These are phyloP conservation scores for Drosophila lowei DNA, from an alignment of 1,140 invertebrate genomes.

Conservation along the genomic window DNA sequence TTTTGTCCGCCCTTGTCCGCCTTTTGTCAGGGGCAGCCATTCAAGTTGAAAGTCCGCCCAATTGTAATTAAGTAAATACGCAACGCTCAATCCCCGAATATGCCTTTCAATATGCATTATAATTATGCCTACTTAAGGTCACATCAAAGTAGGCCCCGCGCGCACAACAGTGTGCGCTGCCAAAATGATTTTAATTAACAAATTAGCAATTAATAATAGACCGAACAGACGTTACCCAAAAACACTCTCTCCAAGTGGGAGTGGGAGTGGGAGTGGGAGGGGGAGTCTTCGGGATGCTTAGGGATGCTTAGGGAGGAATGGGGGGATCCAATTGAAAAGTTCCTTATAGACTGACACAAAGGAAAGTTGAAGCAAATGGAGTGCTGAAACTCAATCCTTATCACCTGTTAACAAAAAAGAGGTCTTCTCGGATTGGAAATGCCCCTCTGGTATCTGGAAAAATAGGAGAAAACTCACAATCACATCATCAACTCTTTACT, in stretches of 20 bases:
- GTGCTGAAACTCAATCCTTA: constrained; percentile 10
- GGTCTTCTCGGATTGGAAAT: constrained; percentile 48
- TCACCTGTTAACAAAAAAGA: constrained; percentile 5
- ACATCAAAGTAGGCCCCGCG: constrained; percentile 64
- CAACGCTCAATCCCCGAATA: constrained; percentile 25
- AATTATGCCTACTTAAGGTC: constrained; percentile 62
- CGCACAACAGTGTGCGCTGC: constrained; percentile 21
- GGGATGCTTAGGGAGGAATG: too few relatives aligned
- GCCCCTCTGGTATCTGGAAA: constrained; percentile 4
- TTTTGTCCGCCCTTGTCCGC: constrained; percentile 9
- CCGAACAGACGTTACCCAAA: constrained; percentile 32
- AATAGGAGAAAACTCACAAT: constrained; percentile 40
- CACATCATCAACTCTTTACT: constrained; percentile 37
- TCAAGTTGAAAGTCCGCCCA: constrained; percentile 72
- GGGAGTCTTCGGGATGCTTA: too few relatives aligned
- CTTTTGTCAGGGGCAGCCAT: constrained; percentile 69
- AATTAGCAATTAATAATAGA: constrained; percentile 56
- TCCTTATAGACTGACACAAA: not conserved
- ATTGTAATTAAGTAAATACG: constrained; percentile 75
- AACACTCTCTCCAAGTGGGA: not conserved
- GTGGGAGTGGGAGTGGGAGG: not conserved
- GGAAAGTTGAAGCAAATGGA: not conserved
- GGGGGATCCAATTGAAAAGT: constrained; percentile 11
- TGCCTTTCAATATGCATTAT: constrained; percentile 54
- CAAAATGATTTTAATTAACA: constrained; percentile 70